phyloP scores from a whole-genome alignment of 2,113 vertebrate species.

The Nannobrachium achirus region DNA sequence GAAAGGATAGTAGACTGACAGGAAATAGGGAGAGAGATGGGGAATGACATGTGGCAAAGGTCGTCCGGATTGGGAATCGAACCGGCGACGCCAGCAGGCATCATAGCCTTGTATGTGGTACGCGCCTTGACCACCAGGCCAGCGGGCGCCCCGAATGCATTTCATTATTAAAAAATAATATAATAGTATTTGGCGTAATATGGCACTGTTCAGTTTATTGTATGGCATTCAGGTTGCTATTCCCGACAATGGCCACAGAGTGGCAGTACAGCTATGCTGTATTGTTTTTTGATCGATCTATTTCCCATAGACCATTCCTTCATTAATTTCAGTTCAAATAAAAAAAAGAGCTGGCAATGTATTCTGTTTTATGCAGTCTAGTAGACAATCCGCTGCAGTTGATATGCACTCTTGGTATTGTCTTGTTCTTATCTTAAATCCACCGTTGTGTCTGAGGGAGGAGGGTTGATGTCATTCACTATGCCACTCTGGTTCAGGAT shows the following conservation, averaged over 20 bases:
- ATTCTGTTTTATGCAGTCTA: background rate
- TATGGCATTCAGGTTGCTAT: background rate
- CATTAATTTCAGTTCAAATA: too few species aligned
- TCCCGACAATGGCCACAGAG: background rate
- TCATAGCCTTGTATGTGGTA: too few species aligned
- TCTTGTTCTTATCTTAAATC: background rate
- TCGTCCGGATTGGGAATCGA: too few species aligned
- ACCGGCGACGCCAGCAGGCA: too few species aligned
- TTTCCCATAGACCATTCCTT: too few species aligned
- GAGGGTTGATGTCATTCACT: slow-evolving; percentile 21
- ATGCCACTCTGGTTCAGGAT: slow-evolving; percentile 53
- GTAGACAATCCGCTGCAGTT: background rate
- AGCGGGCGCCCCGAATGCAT: too few species aligned
- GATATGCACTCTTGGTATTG: background rate
- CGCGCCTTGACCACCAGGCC: too few species aligned
- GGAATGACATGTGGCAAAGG: too few species aligned
- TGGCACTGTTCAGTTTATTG: background rate
- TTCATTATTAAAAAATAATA: background rate
- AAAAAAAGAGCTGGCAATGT: too few species aligned
- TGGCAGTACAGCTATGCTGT: slow-evolving; percentile 5
- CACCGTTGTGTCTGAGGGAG: background rate
- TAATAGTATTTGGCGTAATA: background rate
- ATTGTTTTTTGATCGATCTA: background rate
- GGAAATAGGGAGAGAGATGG: too few species aligned
- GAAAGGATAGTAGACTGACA: too few species aligned